These are phyloP conservation scores for Hydroisotoma schaefferi DNA, from an alignment of 2,888 invertebrate genomes.

Conservation along the genomic window DNA sequence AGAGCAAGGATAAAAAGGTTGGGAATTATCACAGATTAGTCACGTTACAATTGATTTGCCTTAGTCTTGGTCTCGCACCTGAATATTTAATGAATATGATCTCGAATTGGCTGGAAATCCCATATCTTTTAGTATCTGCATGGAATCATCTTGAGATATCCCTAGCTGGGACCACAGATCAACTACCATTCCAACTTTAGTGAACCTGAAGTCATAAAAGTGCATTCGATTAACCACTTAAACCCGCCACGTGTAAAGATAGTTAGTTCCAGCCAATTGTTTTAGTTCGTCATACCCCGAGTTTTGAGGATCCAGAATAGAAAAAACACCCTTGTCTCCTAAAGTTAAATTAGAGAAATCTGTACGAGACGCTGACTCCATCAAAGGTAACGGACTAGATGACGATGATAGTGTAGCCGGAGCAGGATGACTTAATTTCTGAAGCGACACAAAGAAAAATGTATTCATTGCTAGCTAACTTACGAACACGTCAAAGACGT, in stretches of 20 bases:
- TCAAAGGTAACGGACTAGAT: neutral
- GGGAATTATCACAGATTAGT: neutral
- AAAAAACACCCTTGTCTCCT: constrained; percentile 31
- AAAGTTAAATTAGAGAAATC: neutral
- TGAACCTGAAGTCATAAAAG: constrained; percentile 18
- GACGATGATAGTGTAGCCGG: too few species aligned
- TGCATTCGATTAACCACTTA: neutral
- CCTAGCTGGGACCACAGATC: constrained; percentile 40
- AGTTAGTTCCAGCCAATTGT: too few species aligned
- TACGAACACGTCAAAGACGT: too few species aligned
- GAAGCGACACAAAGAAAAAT: too few species aligned
- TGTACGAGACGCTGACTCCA: neutral
- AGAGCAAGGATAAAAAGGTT: neutral
- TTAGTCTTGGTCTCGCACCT: too few species aligned
- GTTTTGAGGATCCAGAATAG: constrained; percentile 38
- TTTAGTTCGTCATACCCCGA: constrained; percentile 17
- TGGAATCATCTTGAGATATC: constrained; percentile 23
- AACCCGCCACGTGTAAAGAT: neutral
- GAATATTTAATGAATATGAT: constrained; percentile 34
- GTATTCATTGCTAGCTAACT: too few species aligned
- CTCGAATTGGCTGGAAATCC: constrained; percentile 35
- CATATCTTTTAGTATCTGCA: constrained; percentile 25
- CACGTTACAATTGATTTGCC: too few species aligned
- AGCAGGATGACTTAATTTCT: neutral
- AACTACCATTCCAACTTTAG: constrained; percentile 33